These are phyloP conservation scores for Notocelia uddmanniana DNA, from an alignment of 2,888 invertebrate genomes.

Conservation along the genomic window DNA sequence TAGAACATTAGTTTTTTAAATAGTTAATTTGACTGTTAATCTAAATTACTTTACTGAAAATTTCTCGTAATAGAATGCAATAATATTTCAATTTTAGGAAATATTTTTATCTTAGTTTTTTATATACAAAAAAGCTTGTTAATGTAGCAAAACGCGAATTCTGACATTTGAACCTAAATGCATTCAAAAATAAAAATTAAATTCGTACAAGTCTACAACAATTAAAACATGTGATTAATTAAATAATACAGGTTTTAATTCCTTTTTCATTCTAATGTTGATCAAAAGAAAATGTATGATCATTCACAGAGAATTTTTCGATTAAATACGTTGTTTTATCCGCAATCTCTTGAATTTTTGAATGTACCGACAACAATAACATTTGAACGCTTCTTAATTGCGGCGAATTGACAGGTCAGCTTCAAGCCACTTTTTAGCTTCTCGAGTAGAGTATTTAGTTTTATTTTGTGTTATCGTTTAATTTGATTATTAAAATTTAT, in stretches of 20 bases:
- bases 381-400: constrained; percentile 56
- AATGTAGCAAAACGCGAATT: constrained; percentile 26
- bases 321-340: neutral
- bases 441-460: constrained; percentile 75
- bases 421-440: constrained; percentile 80
- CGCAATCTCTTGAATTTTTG: constrained; percentile 10
- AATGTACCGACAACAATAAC: constrained; percentile 32
- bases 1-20: neutral
- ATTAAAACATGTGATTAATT: neutral
- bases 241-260: neutral
- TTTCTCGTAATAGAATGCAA: neutral
- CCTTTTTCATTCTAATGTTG: neutral
- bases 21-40: neutral
- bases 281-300: no score
- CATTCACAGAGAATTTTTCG: neutral
- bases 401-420: constrained; percentile 84
- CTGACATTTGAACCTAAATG: constrained; percentile 12
- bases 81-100: neutral
- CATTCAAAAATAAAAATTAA: constrained; percentile 30
- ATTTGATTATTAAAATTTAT: constrained; percentile 66
- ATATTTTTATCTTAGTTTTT: neutral
- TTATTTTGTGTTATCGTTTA: constrained; percentile 72
- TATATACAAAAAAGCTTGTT: constrained; percentile 50
- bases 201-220: neutral
- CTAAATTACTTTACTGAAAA: neutral